Conservation (phyloP, 2,888 invertebrate species). For the Nasonia oneida region DNA sequence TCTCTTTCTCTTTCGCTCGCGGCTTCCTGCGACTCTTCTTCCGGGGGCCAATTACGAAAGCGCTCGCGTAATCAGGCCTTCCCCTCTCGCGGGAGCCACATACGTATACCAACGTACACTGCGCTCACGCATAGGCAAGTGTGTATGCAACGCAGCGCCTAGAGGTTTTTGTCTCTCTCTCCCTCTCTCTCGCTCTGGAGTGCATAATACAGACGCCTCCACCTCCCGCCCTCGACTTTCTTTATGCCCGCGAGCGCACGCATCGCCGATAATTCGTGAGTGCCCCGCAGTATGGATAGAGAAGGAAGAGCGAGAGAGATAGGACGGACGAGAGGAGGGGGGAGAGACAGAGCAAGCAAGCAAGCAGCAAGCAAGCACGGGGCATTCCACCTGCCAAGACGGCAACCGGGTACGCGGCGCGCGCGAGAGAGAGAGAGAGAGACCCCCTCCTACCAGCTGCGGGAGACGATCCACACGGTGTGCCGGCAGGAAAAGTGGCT, state of each 20-base stretch:
- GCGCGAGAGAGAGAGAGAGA: slow-evolving; percentile 38
- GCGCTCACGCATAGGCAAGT: neutral
- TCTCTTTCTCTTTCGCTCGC: neutral
- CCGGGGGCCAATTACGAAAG: slow-evolving; percentile 63
- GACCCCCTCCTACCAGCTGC: slow-evolving; percentile 54
- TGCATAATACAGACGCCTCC: slow-evolving; percentile 38
- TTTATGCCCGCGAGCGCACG: slow-evolving; percentile 60
- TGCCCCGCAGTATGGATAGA: slow-evolving; percentile 21
- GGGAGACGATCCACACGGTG: slow-evolving; percentile 47
- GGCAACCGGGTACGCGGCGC: slow-evolving; percentile 73
- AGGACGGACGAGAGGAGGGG: neutral
- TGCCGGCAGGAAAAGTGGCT: slow-evolving; percentile 76
- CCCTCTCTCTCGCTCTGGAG: slow-evolving; percentile 30
- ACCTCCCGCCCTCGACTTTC: slow-evolving; percentile 50
- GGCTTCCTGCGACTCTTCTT: slow-evolving; percentile 53
- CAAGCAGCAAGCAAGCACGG: slow-evolving; percentile 64
- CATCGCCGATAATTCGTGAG: slow-evolving; percentile 75
- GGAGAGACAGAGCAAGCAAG: neutral
- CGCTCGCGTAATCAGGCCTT: slow-evolving; percentile 58
- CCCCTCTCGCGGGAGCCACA: neutral
- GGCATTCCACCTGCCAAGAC: slow-evolving; percentile 77
- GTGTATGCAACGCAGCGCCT: slow-evolving; percentile 26
- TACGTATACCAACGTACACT: too few relatives aligned
- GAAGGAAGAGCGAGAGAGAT: slow-evolving; percentile 3
- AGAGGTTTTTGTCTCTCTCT: slow-evolving; percentile 55